Conservation (phyloP, 2,888 invertebrate genomes). For the Ommatoiulus sabulosus region DNA sequence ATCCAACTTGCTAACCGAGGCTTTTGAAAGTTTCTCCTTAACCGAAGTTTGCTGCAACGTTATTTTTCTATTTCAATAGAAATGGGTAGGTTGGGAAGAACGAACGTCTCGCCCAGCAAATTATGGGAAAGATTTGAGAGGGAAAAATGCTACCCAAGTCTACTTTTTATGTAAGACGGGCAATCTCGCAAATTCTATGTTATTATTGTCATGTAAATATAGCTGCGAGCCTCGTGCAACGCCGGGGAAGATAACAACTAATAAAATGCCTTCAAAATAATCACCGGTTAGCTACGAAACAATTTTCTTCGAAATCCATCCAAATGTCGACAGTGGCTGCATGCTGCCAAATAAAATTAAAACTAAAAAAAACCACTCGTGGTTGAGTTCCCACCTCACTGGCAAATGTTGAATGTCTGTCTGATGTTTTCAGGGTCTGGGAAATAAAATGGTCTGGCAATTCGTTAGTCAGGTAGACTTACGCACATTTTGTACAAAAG, state of each 20-base stretch:
- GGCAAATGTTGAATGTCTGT: too few species aligned
- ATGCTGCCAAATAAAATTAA: not conserved
- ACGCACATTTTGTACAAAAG: too few species aligned
- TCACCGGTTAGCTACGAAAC: not conserved
- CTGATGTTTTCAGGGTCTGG: not conserved
- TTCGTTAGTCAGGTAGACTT: too few species aligned
- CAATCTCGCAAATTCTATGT: slow-evolving; percentile 29
- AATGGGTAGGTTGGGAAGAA: not conserved
- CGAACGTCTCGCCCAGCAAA: slow-evolving; percentile 13
- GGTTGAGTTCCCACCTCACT: not conserved
- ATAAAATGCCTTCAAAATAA: slow-evolving; percentile 22
- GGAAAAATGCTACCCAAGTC: not conserved
- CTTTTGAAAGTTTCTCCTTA: too few species aligned
- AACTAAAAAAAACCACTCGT: not conserved
- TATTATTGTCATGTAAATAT: slow-evolving; percentile 45
- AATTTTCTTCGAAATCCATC: slow-evolving; percentile 11
- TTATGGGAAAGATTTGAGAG: not conserved
- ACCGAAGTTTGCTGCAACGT: too few species aligned
- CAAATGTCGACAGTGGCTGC: not conserved
- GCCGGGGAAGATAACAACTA: slow-evolving; percentile 23
- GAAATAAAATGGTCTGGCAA: too few species aligned
- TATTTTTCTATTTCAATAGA: too few species aligned
- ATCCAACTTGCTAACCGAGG: too few species aligned
- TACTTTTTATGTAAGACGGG: slow-evolving; percentile 23
- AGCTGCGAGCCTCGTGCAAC: not conserved